A percentile compares a stretch with the other conserved stretches of the same genome.
These are phyloP conservation scores for Anguilla japonica DNA, from an alignment of 2,113 vertebrate genomes.

Conservation along the genomic window DNA sequence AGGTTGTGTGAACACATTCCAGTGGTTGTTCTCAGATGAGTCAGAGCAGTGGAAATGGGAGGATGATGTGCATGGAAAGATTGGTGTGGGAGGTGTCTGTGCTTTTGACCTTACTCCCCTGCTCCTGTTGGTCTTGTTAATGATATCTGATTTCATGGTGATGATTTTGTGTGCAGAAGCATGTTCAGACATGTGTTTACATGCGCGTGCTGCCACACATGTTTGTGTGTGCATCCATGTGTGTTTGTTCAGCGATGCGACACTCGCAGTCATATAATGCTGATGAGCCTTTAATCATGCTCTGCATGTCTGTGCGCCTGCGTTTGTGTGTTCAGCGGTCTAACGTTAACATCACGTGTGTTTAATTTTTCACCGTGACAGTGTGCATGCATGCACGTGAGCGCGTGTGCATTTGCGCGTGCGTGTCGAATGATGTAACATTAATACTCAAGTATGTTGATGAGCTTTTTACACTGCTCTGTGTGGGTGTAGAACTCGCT, in stretches of 20 bases:
- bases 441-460: not conserved
- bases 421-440: not conserved
- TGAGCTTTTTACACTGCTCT: constrained; percentile 36
- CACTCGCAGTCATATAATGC: not conserved
- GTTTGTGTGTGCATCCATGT: not conserved
- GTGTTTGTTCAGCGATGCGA: not conserved
- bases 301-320: not conserved
- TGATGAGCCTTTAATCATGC: not conserved
- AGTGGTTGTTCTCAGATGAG: not conserved
- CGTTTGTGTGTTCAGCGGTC: not conserved
- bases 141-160: not conserved
- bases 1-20: not conserved
- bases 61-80: not conserved
- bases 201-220: not conserved
- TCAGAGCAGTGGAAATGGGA: not conserved
- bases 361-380: not conserved
- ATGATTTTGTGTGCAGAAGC: not conserved
- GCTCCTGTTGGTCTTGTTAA: not conserved
- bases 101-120: not conserved
- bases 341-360: not conserved
- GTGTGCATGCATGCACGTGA: not conserved
- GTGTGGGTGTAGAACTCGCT: constrained; percentile 42
- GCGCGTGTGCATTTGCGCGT: not conserved
- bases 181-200: not conserved
- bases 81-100: constrained; percentile 1